Conservation (phyloP, 2,113 vertebrate species). For the Aythya baeri region DNA sequence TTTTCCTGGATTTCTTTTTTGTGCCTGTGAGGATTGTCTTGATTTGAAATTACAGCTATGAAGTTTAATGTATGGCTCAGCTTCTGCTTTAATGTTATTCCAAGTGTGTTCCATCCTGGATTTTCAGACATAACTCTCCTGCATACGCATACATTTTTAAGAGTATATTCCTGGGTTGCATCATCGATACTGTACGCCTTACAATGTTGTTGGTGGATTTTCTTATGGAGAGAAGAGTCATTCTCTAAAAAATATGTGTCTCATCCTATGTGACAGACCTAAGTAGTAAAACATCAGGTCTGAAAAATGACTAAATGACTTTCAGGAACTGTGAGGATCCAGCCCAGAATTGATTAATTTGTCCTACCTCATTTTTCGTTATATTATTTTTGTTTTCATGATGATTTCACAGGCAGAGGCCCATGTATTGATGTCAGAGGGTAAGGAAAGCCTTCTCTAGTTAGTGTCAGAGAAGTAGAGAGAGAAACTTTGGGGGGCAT, state of each 20-base stretch:
- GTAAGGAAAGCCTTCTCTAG: not conserved
- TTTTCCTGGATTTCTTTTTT: not conserved
- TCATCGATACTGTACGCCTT: not conserved
- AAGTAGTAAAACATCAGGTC: not conserved
- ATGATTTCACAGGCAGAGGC: not conserved
- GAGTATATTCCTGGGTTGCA: not conserved
- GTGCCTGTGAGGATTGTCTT: not conserved
- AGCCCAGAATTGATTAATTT: not conserved
- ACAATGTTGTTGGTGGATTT: not conserved
- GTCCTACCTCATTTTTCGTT: not conserved
- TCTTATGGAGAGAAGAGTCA: not conserved
- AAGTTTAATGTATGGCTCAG: not conserved
- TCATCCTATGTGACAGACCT: not conserved
- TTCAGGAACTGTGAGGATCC: not conserved
- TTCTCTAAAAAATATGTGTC: not conserved
- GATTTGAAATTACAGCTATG: not conserved
- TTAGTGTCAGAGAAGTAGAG: not conserved
- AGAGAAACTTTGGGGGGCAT: not conserved
- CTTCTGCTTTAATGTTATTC: not conserved
- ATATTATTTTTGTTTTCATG: not conserved
- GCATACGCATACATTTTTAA: not conserved
- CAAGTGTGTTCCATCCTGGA: not conserved
- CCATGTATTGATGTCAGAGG: not conserved
- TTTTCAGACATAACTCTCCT: not conserved
- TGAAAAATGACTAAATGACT: not conserved